Evolutionary conservation across 2,888 invertebrate species (phyloP).

Genomic region (Coleophora flavipennella): DNA sequence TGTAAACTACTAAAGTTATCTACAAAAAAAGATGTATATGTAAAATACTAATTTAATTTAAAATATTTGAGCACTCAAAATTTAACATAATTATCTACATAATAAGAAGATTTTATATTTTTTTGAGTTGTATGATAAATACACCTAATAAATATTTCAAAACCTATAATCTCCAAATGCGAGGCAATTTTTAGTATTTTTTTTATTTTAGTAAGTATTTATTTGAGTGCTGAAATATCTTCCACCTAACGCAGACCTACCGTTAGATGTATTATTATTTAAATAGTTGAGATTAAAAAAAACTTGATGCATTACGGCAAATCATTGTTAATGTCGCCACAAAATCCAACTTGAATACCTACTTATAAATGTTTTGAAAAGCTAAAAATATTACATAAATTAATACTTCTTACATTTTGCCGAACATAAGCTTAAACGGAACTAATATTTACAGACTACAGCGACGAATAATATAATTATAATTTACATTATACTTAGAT

Average conservation of each 20-base stretch:
- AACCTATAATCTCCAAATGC: constrained; percentile 71
- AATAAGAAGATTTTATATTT: constrained; percentile 49
- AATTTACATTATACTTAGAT: constrained; percentile 54
- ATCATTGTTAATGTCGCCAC: constrained; percentile 48
- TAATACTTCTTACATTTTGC: constrained; percentile 58
- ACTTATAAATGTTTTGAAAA: constrained; percentile 50
- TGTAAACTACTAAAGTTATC: too few species aligned
- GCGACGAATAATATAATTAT: constrained; percentile 45
- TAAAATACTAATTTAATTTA: too few species aligned
- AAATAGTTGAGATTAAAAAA: too few species aligned
- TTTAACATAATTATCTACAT: constrained; percentile 50
- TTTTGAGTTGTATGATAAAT: constrained; percentile 60
- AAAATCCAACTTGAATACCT: constrained; percentile 61
- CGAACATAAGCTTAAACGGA: constrained; percentile 55
- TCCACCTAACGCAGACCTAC: constrained; percentile 50
- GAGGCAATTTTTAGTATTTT: constrained; percentile 67
- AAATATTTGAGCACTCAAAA: constrained; percentile 8
- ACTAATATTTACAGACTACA: constrained; percentile 68
- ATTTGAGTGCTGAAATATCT: constrained; percentile 39
- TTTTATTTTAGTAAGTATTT: constrained; percentile 22
- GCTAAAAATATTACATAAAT: constrained; percentile 40
- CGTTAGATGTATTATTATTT: constrained; percentile 47
- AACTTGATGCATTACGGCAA: constrained; percentile 7
- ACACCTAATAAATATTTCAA: constrained; percentile 40
- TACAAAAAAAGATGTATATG: too few species aligned